These are phyloP conservation scores for Pangasius larnaudii DNA, from an alignment of 2,797 vertebrate species.

Conservation along the genomic window DNA sequence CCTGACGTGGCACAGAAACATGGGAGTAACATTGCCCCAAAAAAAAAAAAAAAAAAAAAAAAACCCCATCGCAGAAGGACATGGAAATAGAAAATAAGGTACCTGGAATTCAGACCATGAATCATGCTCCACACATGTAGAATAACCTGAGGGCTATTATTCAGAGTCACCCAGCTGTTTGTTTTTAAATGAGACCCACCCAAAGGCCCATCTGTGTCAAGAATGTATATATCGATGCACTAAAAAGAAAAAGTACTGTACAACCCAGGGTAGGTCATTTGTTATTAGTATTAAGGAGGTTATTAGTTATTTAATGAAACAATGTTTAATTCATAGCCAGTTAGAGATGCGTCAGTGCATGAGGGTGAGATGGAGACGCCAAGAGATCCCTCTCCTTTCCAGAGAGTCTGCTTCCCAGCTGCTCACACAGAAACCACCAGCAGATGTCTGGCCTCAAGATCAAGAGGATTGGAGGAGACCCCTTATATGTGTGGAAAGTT, in stretches of 20 bases:
- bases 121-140: not conserved
- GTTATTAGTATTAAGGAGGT: conserved; percentile 35
- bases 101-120: not conserved
- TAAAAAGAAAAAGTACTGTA: conserved; percentile 9
- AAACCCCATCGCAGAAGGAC: not conserved
- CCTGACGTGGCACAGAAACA: conserved; percentile 58
- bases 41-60: not conserved
- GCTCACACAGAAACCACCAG: conserved; percentile 73
- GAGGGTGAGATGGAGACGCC: conserved; percentile 21
- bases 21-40: conserved; percentile 17
- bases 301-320: conserved; percentile 38
- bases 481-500: conserved; percentile 76
- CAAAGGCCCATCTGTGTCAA: conserved; percentile 5
- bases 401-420: conserved; percentile 72
- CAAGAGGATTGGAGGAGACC: conserved; percentile 73
- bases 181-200: conserved; percentile 16
- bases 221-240: not conserved
- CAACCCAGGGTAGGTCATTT: not conserved
- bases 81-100: conserved; percentile 14
- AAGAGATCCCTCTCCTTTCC: conserved; percentile 37
- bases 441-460: conserved; percentile 81
- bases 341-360: conserved; percentile 24
- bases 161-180: conserved; percentile 27
- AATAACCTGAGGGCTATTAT: conserved; percentile 18
- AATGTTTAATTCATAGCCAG: conserved; percentile 42